Base-by-base conservation (phyloP, 2,113 vertebrate species). In the Burhinus oedicnemus region DNA sequence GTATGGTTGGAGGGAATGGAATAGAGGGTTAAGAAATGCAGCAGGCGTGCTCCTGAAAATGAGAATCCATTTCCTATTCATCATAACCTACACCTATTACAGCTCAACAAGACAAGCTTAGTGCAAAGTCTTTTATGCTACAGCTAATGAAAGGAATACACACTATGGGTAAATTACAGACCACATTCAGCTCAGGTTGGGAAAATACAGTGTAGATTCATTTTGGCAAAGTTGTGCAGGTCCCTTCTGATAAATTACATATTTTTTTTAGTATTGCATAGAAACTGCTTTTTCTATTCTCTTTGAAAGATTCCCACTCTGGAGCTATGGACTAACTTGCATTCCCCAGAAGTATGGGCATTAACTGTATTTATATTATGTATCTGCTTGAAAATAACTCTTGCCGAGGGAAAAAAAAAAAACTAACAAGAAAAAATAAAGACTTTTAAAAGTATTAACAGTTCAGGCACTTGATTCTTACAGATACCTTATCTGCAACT, bases 1-100 rank as follows among this genome's bases (percentile, higher is more conserved):
- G 87, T 54, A 32, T 3, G 40, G 61, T 34, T 91, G 60, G 5
- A 85, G 30, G 36, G 66, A 91, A 76, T 30, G 83, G 71, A 93
- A 83, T 2, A 89, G 32, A 75, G 77, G 72, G 87, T 89, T 91
- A 96, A 77, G 70, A 83, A 93, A 71, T 89, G 86, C 92, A 54
- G 44, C 40, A 87, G 51, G 66, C 51, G 93, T 40, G 62, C 68
- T 96, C 55, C 83, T 93, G 65, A 87, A 93, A 96, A 93, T 12
- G 85, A 97, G 95, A 85, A 94, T 95, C 71, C 81, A 83, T 91
- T 95, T 97, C 92, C 91, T 93, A 86, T 70, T 92, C 90, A 92
- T 91, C 83, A 86, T 36, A 93, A 93, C 84, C 78, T 76, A 68
- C 81, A 90, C 76, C 94, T 95, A 52, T 81, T 93, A 93, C 79